These are phyloP conservation scores for Acleris laterana DNA, from an alignment of 2,888 invertebrate genomes.

Conservation along the genomic window DNA sequence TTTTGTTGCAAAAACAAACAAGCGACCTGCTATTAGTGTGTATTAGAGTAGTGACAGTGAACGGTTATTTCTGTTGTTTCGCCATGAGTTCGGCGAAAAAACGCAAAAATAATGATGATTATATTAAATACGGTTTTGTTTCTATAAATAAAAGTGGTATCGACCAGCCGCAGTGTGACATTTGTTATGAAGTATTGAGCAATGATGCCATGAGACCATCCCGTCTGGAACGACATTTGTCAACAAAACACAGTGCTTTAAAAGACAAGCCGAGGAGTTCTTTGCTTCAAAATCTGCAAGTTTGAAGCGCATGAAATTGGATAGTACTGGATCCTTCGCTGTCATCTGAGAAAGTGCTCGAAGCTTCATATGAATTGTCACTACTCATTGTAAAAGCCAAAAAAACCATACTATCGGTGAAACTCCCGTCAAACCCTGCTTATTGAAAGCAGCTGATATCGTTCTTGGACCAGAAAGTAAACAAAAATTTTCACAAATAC, in stretches of 20 bases:
- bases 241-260: conserved; percentile 37
- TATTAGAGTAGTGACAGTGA: conserved; percentile 20
- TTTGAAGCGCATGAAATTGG: conserved; percentile 15
- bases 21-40: conserved; percentile 4
- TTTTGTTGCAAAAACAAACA: conserved; percentile 6
- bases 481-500: conserved; percentile 12
- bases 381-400: conserved; percentile 11
- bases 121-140: conserved; percentile 37
- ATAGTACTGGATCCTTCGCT: conserved; percentile 17
- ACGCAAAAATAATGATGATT: conserved; percentile 34
- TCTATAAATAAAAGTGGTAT: conserved; percentile 35
- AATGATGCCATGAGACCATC: conserved; percentile 38
- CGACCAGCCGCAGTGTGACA: conserved; percentile 39
- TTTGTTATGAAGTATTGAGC: conserved; percentile 37
- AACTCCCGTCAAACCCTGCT: conserved; percentile 11
- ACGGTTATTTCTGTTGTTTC: conserved; percentile 23
- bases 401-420: conserved; percentile 24
- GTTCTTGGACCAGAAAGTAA: conserved; percentile 16
- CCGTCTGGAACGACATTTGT: conserved; percentile 34
- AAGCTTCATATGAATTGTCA: conserved; percentile 24
- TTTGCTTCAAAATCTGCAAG: conserved; percentile 2
- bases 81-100: conserved; percentile 30
- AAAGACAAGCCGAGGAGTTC: conserved; percentile 34
- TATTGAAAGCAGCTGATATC: conserved; percentile 14
- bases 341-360: conserved; percentile 27